Base-by-base conservation (phyloP, 1,140 invertebrate genomes). In the Coelopa frigida region DNA sequence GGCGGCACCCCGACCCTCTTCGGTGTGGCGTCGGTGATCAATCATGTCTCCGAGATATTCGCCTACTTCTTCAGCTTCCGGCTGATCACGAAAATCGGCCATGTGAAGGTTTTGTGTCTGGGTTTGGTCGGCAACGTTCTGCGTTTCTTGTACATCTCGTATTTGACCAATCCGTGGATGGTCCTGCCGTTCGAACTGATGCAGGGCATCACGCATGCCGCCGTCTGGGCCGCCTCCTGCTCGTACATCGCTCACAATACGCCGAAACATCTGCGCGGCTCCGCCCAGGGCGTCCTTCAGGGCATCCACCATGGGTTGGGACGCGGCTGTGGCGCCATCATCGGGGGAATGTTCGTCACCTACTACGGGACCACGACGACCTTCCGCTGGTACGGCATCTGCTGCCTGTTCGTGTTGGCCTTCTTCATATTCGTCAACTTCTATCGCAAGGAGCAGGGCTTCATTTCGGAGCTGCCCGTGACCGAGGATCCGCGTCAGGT, bases 1-100 rank as follows among this genome's bases (percentile, higher is more conserved):
- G 94, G 91, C 3, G 96, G 96, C 12, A 87, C 91, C 1, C 94
- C 96, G 4, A 98, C 95, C 0, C 78, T 99, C 0, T 99, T 99
- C 61, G 96, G 96, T 39, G 84, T 99, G 17, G 94, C 94, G 0
- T 98, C 94, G 0, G 92, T 99, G 27, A 95, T 98, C 61, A 99
- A 99, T 73, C 96, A 99, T 69, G 87, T 97, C 46, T 98, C 94
- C 0, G 96, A 99, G 74, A 94, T 99, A 55, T 91, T 94, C 58
- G 94, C 94, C 4, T 98, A 97, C 67, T 98, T 98, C 77, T 97
- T 97, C 75, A 94, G 91, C 67, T 94, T 95, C 58, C 84, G 87
- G 55, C 78, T 98, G 22, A 98, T 99, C 54, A 81, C 85, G 18
- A 87, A 94, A 69, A 85, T 94, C 58, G 93, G 94, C 0, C 91